phyloP scores from a whole-genome alignment of 2,113 vertebrate species.

The Callopanchax toddi region DNA sequence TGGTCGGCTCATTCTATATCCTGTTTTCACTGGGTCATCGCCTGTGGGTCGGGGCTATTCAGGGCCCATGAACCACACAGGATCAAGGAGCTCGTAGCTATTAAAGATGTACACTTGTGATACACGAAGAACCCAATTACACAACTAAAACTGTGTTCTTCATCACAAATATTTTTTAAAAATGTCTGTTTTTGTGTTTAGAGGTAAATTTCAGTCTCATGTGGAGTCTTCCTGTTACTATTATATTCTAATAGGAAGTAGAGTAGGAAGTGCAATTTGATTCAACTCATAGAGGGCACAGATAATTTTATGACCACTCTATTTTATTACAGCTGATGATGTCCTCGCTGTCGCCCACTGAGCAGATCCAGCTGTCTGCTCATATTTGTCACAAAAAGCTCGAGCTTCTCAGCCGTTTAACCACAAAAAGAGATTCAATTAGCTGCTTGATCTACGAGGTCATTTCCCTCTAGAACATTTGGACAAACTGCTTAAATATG shows the following conservation, averaged over 20 bases:
- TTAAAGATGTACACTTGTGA: slow-evolving; percentile 6
- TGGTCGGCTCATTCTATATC: slow-evolving; percentile 49
- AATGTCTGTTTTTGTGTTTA: not conserved
- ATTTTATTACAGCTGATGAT: slow-evolving; percentile 37
- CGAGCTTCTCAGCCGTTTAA: slow-evolving; percentile 5
- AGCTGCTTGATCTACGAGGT: not conserved
- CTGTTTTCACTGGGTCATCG: slow-evolving; percentile 54
- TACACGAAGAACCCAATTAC: too few species aligned
- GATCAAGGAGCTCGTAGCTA: slow-evolving; percentile 25
- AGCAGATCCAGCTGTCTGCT: slow-evolving; percentile 36
- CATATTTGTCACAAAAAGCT: slow-evolving; percentile 17
- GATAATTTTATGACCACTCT: slow-evolving; percentile 30
- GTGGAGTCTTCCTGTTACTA: not conserved
- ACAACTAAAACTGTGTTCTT: too few species aligned
- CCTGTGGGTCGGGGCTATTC: slow-evolving; percentile 50
- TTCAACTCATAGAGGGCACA: not conserved
- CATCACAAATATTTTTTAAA: too few species aligned
- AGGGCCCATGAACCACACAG: slow-evolving; percentile 36
- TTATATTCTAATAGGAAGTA: not conserved
- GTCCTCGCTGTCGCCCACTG: slow-evolving; percentile 29
- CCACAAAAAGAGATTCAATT: not conserved
- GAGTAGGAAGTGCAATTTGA: not conserved
- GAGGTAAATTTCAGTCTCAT: not conserved
- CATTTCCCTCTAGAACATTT: not conserved
- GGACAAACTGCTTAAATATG: too few species aligned